Evolutionary conservation across 2,888 invertebrate species (phyloP).

Genomic region (Archips xylosteana): DNA sequence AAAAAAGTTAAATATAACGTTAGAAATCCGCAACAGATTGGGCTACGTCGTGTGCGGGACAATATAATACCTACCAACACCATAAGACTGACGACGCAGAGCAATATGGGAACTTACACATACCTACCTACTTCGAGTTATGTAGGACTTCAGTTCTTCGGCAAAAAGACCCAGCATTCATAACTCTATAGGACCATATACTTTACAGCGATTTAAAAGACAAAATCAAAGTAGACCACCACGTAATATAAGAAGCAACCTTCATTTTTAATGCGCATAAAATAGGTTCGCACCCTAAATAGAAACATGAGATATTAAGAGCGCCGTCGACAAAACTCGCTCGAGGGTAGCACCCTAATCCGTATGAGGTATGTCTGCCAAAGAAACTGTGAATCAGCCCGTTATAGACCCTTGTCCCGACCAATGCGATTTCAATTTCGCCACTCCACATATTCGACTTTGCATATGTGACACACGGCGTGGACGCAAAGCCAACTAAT

Average conservation of each 20-base stretch:
- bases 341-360: slow-evolving; percentile 33
- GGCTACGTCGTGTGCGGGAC: no score
- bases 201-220: not conserved
- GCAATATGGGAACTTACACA: no score
- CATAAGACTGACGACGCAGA: no score
- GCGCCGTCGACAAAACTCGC: slow-evolving; percentile 16
- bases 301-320: slow-evolving; percentile 27
- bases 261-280: slow-evolving; percentile 6
- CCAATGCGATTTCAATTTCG: slow-evolving; percentile 71
- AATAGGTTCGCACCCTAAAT: slow-evolving; percentile 20
- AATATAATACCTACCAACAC: no score
- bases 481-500: no score
- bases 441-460: slow-evolving; percentile 64
- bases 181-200: no score
- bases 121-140: no score
- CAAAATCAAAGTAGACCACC: not conserved
- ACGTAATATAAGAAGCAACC: not conserved
- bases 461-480: slow-evolving; percentile 48
- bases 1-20: no score
- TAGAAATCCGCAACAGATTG: no score
- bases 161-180: no score
- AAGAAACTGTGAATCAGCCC: slow-evolving; percentile 58
- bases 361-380: slow-evolving; percentile 50
- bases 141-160: no score
- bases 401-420: slow-evolving; percentile 48